phyloP scores from a whole-genome alignment of 2,113 vertebrate genomes.

The Bettongia penicillata region DNA sequence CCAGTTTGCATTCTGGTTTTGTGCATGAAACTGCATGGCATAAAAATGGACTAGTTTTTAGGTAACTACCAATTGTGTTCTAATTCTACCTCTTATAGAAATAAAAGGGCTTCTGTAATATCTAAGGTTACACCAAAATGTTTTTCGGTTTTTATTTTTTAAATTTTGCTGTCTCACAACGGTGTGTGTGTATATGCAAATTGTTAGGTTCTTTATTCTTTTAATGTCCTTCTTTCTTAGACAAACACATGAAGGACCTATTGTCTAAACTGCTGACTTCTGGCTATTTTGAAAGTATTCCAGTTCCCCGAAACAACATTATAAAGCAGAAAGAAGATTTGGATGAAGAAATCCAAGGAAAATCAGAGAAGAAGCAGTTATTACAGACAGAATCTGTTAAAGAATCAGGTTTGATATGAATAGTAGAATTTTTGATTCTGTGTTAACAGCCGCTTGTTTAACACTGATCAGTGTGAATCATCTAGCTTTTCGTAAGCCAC shows the following conservation, averaged over 20 bases:
- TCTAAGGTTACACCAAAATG: not conserved
- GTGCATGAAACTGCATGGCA: not conserved
- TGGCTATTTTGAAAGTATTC: constrained; percentile 92
- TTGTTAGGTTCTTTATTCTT: constrained; percentile 42
- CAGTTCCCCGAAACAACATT: constrained; percentile 80
- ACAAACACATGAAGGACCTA: constrained; percentile 92
- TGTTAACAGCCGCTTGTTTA: constrained; percentile 15
- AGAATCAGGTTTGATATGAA: constrained; percentile 82
- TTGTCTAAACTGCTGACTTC: constrained; percentile 89
- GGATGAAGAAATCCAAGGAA: constrained; percentile 79
- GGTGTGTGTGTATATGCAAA: not conserved
- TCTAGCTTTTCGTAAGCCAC: not conserved
- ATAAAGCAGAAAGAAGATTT: constrained; percentile 76
- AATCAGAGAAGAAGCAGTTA: constrained; percentile 78
- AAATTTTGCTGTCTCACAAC: not conserved
- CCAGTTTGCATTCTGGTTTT: not conserved
- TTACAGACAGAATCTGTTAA: constrained; percentile 77
- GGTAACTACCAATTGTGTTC: not conserved
- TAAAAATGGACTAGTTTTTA: constrained; percentile 5
- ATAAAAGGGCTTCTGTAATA: not conserved
- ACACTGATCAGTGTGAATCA: constrained; percentile 7
- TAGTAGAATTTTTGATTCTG: constrained; percentile 46
- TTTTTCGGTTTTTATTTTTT: not conserved
- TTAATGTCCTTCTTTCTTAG: constrained; percentile 79
- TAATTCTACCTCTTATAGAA: not conserved